Evolutionary conservation across 1,140 invertebrate genomes (phyloP).

Genomic region (Bacillus rossius): DNA sequence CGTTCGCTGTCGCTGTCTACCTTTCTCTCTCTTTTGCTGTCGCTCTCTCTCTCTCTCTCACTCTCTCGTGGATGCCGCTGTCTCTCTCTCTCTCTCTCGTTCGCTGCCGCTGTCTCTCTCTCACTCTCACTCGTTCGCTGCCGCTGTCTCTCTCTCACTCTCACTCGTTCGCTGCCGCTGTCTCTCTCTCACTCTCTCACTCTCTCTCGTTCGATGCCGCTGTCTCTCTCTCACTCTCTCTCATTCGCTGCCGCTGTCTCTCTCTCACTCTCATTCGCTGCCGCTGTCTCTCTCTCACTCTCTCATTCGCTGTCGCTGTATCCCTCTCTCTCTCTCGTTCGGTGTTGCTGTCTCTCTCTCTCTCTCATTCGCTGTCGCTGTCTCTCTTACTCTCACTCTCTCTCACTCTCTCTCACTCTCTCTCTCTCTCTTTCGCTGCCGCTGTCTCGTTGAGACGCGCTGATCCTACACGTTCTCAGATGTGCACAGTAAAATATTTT

Average conservation of each 20-base stretch:
- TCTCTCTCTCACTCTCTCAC: not conserved
- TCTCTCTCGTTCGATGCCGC: not conserved
- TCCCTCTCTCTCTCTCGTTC: too few species aligned
- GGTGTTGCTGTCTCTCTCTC: too few species aligned
- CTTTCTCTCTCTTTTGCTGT: too few species aligned
- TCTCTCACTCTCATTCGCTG: not conserved
- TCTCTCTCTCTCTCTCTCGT: not conserved
- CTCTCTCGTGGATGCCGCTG: too few species aligned
- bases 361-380: not conserved
- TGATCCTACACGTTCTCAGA: too few species aligned
- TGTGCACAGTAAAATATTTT: too few species aligned
- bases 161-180: not conserved
- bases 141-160: not conserved
- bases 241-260: not conserved
- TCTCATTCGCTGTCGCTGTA: too few species aligned
- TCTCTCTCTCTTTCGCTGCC: too few species aligned
- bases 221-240: not conserved
- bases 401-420: not conserved
- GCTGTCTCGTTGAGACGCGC: too few species aligned
- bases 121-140: not conserved
- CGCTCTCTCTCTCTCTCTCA: not conserved
- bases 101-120: too few species aligned
- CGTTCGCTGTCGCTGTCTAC: too few species aligned
- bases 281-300: not conserved
- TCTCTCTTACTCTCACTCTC: not conserved